Percentiles rank a stretch among this genome's conserved stretches.
These are phyloP conservation scores for Phalacrocorax carbo DNA, from an alignment of 2,113 vertebrate genomes.

Conservation along the genomic window DNA sequence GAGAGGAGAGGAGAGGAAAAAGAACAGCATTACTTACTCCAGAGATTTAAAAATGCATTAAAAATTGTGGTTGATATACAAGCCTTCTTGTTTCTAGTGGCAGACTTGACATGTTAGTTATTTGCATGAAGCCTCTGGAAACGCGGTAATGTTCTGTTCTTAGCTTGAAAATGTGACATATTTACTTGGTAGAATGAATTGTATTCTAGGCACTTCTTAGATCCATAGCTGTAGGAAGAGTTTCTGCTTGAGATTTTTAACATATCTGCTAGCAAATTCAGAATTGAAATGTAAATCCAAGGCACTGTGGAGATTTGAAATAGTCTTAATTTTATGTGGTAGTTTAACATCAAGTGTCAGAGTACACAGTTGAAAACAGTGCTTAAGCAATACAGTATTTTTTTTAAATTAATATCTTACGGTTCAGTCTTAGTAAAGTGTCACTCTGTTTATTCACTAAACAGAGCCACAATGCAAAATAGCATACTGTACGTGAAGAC, in stretches of 20 bases:
- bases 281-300: background rate
- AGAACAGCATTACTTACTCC: background rate
- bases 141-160: background rate
- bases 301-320: background rate
- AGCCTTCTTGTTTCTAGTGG: background rate
- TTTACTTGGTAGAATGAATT: background rate
- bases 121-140: background rate
- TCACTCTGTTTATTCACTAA: background rate
- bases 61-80: background rate
- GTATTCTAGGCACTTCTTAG: background rate
- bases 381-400: background rate
- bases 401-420: background rate
- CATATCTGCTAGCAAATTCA: background rate
- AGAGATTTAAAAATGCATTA: background rate
- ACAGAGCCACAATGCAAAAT: background rate
- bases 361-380: background rate
- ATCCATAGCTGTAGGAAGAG: background rate
- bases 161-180: background rate
- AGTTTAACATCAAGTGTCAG: background rate
- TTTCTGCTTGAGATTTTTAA: background rate
- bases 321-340: background rate
- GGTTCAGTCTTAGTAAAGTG: background rate
- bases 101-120: background rate
- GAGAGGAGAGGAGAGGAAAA: background rate
- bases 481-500: background rate